These are phyloP conservation scores for Desmodus rotundus DNA, from an alignment of 2,113 vertebrate genomes.

Conservation along the genomic window DNA sequence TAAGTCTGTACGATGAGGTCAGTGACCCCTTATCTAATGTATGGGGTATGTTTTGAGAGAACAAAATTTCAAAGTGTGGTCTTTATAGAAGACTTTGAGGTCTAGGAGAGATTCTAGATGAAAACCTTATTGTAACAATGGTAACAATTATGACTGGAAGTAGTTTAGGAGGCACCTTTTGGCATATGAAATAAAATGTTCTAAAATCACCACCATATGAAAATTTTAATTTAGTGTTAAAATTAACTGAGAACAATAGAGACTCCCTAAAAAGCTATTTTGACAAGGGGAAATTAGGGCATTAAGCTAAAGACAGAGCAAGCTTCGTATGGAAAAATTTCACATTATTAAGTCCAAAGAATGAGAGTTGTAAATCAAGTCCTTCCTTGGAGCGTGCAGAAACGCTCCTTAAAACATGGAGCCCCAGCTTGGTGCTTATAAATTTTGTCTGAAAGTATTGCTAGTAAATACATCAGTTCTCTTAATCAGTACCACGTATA, in stretches of 20 bases:
- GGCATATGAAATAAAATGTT: conserved; percentile 30
- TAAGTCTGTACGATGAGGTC: conserved; percentile 51
- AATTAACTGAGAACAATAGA: conserved; percentile 57
- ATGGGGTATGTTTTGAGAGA: conserved; percentile 56
- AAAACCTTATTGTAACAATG: conserved; percentile 54
- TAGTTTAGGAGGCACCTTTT: conserved; percentile 23
- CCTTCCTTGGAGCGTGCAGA: background rate
- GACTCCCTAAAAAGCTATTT: conserved; percentile 44
- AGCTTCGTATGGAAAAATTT: conserved; percentile 32
- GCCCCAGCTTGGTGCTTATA: background rate
- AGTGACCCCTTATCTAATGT: conserved; percentile 60
- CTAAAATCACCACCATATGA: conserved; percentile 57
- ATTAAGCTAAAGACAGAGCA: conserved; percentile 16
- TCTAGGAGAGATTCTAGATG: conserved; percentile 37
- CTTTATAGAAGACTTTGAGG: conserved; percentile 55
- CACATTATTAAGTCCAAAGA: conserved; percentile 53
- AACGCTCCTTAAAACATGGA: conserved; percentile 9
- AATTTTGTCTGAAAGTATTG: conserved; percentile 58
- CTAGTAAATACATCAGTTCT: conserved; percentile 37
- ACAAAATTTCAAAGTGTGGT: conserved; percentile 56
- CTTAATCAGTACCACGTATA: conserved; percentile 17
- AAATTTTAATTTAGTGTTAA: conserved; percentile 66
- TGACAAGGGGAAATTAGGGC: conserved; percentile 50
- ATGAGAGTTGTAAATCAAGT: conserved; percentile 49
- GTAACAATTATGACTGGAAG: conserved; percentile 45